Base-by-base conservation (phyloP, 1,140 invertebrate genomes). In the Maniola jurtina region DNA sequence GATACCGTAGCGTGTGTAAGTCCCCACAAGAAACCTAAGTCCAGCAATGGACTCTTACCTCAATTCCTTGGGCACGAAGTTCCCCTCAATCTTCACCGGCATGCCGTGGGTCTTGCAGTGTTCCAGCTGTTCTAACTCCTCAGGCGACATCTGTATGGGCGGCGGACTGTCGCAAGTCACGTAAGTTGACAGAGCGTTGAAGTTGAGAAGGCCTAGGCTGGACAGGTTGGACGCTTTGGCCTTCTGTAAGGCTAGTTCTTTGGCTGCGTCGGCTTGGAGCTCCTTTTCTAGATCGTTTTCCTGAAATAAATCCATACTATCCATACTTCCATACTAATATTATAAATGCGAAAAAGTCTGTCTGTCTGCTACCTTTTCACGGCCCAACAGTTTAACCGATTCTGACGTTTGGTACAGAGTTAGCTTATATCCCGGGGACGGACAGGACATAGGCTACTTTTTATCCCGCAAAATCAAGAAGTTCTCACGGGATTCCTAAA, bases 151-250 rank as follows among this genome's bases (percentile, higher is more conserved):
- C 75, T 96, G 93, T 52, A 96, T 90, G 0, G 96, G 95, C 11
- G 95, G 93, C 0, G 95, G 95, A 76, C 94, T 95, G 70, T 95
- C 95, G 70, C 95, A 95, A 38, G 94, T 93, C 33, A 94, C 93
- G 64, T 94, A 95, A 10, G 92, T 92, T 2, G 91, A 92, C 2
- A 93, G 76, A 1, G 88, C 88, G 71, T 90, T 90, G 70, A 89
- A 90, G 75, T 89, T 90, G 10, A 90, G 66, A 0, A 90, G 70
- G 0, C 88, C 88, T 6, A 90, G 72, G 34, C 81, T 85, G 5
- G 75, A 82, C 0, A 90, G 76, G 8, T 79, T 81, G 7, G 72
- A 76, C 0, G 86, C 84, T 68, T 89, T 88, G 0, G 81, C 77
- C 57, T 83, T 86, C 42, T 87, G 84, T 1, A 66, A 15, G 0